These are phyloP conservation scores for Hippocampus comes DNA, from an alignment of 2,113 vertebrate genomes.

Conservation along the genomic window DNA sequence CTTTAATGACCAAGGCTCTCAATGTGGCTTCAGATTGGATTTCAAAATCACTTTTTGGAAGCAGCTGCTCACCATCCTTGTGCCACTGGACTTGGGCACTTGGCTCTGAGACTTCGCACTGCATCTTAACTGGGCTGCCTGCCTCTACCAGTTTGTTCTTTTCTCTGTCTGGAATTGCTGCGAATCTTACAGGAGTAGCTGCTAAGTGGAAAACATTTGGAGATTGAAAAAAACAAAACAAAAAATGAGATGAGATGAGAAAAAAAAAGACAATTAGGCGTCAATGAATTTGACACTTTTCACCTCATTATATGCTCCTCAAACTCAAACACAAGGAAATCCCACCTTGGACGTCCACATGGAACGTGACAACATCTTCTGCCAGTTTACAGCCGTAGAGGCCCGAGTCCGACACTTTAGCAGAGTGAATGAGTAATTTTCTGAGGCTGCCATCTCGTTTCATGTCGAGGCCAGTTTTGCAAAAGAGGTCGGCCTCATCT, in stretches of 20 bases:
- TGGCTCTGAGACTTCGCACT: slow-evolving; percentile 71
- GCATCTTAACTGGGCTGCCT: slow-evolving; percentile 65
- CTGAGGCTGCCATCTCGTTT: slow-evolving; percentile 74
- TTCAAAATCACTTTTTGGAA: slow-evolving; percentile 54
- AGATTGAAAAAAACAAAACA: neutral
- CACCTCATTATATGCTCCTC: slow-evolving; percentile 2
- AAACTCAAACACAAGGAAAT: slow-evolving; percentile 44
- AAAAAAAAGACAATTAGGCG: neutral
- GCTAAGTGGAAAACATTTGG: slow-evolving; percentile 38
- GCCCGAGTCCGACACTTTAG: slow-evolving; percentile 78
- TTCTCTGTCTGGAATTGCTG: slow-evolving; percentile 61
- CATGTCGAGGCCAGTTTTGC: slow-evolving; percentile 74
- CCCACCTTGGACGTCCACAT: slow-evolving; percentile 81
- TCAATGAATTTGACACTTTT: neutral
- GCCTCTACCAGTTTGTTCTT: slow-evolving; percentile 71
- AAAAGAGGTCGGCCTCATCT: slow-evolving; percentile 81
- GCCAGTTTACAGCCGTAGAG: slow-evolving; percentile 81
- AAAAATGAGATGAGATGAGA: neutral
- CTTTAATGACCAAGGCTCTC: slow-evolving; percentile 64
- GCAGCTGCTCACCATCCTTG: slow-evolving; percentile 68
- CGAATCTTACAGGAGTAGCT: slow-evolving; percentile 68
- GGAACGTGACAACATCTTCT: slow-evolving; percentile 81
- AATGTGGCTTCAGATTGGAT: slow-evolving; percentile 62
- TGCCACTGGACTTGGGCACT: slow-evolving; percentile 66
- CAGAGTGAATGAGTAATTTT: slow-evolving; percentile 76